Conservation (phyloP, 2,113 vertebrate species). For the Nyctereutes procyonoides region DNA sequence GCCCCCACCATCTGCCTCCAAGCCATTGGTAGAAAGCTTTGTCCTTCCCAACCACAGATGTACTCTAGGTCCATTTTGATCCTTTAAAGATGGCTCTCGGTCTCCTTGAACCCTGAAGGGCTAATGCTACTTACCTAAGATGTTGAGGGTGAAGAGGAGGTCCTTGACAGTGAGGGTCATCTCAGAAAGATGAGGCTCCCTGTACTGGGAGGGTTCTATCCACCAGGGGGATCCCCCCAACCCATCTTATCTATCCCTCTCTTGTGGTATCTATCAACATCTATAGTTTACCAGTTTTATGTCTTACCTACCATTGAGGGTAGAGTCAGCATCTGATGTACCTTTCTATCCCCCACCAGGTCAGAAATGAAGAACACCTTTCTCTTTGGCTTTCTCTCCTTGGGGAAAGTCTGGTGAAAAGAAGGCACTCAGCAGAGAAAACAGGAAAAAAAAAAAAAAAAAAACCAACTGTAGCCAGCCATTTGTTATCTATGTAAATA, state of each 20-base stretch:
- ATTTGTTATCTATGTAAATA: neutral
- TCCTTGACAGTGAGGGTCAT: neutral
- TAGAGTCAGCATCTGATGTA: neutral
- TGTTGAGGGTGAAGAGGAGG: neutral
- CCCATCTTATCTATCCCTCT: neutral
- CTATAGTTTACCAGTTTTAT: neutral
- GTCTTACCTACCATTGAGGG: neutral
- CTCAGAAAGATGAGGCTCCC: neutral
- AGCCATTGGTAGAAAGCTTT: neutral
- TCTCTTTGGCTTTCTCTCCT: neutral
- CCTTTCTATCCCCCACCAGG: neutral
- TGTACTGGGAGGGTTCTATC: neutral
- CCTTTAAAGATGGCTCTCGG: neutral
- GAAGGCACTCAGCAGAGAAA: neutral
- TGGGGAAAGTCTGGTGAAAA: neutral
- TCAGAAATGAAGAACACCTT: neutral
- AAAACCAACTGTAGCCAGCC: neutral
- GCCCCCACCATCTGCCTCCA: neutral
- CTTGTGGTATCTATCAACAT: neutral
- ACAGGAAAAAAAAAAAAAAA: neutral
- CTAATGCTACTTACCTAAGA: neutral
- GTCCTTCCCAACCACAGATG: neutral
- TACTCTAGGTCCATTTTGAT: neutral
- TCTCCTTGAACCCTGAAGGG: neutral
- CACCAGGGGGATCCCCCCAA: too few relatives aligned